A percentile compares a stretch with the other conserved stretches of the same genome.
Conservation (phyloP, 1,140 invertebrate genomes). For the Cryptotermes secundus region DNA sequence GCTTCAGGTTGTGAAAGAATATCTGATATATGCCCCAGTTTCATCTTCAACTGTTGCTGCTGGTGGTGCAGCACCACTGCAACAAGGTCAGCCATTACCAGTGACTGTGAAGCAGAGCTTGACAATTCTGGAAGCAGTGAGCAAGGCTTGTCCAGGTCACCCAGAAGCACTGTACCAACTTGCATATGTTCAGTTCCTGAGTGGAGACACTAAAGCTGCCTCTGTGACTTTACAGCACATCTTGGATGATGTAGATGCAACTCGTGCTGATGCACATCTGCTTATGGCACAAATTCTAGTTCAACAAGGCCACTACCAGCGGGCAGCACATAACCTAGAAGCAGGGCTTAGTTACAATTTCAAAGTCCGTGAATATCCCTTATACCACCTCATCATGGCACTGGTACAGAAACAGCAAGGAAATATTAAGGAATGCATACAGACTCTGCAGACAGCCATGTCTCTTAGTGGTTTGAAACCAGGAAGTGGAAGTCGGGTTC, state of each 20-base stretch:
- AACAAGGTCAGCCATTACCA: slow-evolving; percentile 50
- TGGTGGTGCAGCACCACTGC: neutral
- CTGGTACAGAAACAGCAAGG: slow-evolving; percentile 76
- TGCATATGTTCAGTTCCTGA: slow-evolving; percentile 77
- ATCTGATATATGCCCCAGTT: slow-evolving; percentile 71
- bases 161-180: slow-evolving; percentile 70
- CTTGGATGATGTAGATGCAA: slow-evolving; percentile 70
- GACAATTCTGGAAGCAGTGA: slow-evolving; percentile 69
- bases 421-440: slow-evolving; percentile 71
- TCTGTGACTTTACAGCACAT: slow-evolving; percentile 67
- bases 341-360: slow-evolving; percentile 89
- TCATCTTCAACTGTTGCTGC: slow-evolving; percentile 27
- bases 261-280: slow-evolving; percentile 79
- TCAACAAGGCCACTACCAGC: slow-evolving; percentile 69
- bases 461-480: slow-evolving; percentile 49
- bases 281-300: slow-evolving; percentile 84
- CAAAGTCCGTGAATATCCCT: slow-evolving; percentile 82
- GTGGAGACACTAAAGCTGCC: slow-evolving; percentile 70
- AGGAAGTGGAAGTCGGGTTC: slow-evolving; percentile 43
- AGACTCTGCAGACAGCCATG: slow-evolving; percentile 72
- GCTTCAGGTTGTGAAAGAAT: slow-evolving; percentile 74
- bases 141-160: slow-evolving; percentile 79
- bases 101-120: slow-evolving; percentile 56
- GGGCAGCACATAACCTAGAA: slow-evolving; percentile 83
- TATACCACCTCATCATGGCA: slow-evolving; percentile 86